Evolutionary conservation across 2,113 vertebrate genomes (phyloP), one percentile per base, ranked within the genome.

Genomic region (Indri indri): DNA sequence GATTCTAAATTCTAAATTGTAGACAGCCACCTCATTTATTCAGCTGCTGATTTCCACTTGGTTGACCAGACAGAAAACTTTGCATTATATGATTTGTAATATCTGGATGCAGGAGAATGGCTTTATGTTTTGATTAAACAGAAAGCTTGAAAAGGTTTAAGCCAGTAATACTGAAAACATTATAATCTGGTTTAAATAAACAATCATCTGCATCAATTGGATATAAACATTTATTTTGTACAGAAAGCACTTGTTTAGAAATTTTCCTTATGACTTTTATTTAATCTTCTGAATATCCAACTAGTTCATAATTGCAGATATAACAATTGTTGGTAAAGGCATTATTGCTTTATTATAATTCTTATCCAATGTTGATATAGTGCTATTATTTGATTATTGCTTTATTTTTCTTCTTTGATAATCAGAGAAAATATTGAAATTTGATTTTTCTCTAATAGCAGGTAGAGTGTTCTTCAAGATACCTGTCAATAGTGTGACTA

Each of bases 281-380:
- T 93, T 93, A 97, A 82, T 88, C 90, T 97, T 95, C 85, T 95
- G 86, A 92, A 95, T 98, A 84, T 96, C 52, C 83, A 91, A 98
- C 68, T 79, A 73, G 83, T 98, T 97, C 57, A 76, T 66, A 95
- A 93, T 97, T 70, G 5, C 91, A 50, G n/a, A 95, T 93, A 97
- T 93, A 97, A 82, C 47, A 96, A 82, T 97, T 97, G 88, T 97
- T 97, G 95, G 34, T 27, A 97, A 97, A 87, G 86, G 34, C 30
- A 42, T 95, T 97, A 97, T 96, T 97, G 70, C 86, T 98, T 98
- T 98, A 92, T 98, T 95, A 96, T 90, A 90, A 94, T 97, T 98
- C 57, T 96, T 97, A 68, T 25, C 66, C 97, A 97, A 76, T 74
- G 94, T 94, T 73, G 91, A 85, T 98, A 97, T 95, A 90, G 86